Conservation (phyloP, 2,888 invertebrate species). For the Eupithecia exiguata region DNA sequence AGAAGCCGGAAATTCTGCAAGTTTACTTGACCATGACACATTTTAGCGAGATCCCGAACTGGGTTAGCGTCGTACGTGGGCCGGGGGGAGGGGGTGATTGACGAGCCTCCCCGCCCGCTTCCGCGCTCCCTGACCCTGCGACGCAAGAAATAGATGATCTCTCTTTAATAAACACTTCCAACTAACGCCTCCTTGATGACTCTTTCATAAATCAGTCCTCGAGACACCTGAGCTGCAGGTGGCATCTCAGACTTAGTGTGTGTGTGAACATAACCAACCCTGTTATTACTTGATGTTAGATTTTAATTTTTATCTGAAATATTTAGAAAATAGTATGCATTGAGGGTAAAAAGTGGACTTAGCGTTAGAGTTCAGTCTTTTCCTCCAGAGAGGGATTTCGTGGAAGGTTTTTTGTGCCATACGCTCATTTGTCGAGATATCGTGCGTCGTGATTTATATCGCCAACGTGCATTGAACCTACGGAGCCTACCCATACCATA, state of each 20-base stretch:
- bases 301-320: not conserved
- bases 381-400: not conserved
- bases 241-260: not conserved
- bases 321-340: not conserved
- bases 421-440: not conserved
- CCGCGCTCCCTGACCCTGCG: conserved; percentile 46
- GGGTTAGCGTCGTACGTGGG: conserved; percentile 33
- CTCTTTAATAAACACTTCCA: conserved; percentile 13
- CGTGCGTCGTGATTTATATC: not conserved
- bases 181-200: conserved; percentile 4
- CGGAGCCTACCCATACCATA: too few relatives aligned
- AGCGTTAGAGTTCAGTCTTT: not conserved
- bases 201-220: conserved; percentile 3
- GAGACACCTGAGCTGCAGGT: conserved; percentile 9
- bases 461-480: not conserved
- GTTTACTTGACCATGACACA: conserved; percentile 40
- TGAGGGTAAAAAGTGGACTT: too few relatives aligned
- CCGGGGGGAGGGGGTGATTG: not conserved
- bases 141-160: conserved; percentile 37
- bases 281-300: not conserved
- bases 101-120: not conserved
- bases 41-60: conserved; percentile 37
- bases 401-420: not conserved
- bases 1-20: conserved; percentile 16
- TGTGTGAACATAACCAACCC: not conserved